Evolutionary conservation across 2,797 vertebrate genomes (phyloP), one percentile per base, ranked within the genome.

Genomic region (Hypotaenidia philippensis): DNA sequence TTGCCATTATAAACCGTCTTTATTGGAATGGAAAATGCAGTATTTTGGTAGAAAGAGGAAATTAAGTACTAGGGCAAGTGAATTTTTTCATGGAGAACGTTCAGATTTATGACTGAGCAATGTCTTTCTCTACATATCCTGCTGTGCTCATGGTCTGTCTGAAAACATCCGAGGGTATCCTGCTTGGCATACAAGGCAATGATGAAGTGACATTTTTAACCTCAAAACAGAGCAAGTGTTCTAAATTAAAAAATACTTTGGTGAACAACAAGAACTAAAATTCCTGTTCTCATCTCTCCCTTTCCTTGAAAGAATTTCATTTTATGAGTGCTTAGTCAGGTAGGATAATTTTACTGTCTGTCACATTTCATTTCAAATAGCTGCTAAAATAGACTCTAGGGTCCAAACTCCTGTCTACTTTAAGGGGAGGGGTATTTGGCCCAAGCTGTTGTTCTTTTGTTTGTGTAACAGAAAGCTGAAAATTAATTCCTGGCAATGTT

Each of bases 1-100:
- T 86, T 94, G 97, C 72, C 89, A 82, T 95, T 94, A 97, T 96
- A 97, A 97, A 97, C 78, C 93, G 96, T 96, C 79, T 95, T 97
- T 97, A 97, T 89, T 96, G 95, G 89, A 97, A 95, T 44, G 63
- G 80, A 94, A 97, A 97, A 96, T 13, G 81, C 55, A 97, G 77
- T 97, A 95, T 97, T 98, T 98, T 95, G 94, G 93, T 96, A 94
- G 90, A 76, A 71, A 59, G 89, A 94, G 68, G 91, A 97, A 92
- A 97, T 93, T 75, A 96, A 97, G 89, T 92, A 96, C 57, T 25
- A 60, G 50, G 32, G 60, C 71, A 93, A 96, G 90, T 89, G 47
- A 94, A 93, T 94, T 94, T 91, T 78, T 97, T 97, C 92, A 92
- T 55, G 81, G 80, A 90, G 75, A 97, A 89, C 83, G 74, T 88